Evolutionary conservation across 1,140 invertebrate genomes (phyloP), one percentile per base, ranked within the genome.

Genomic region (Trichonephila clavipes): DNA sequence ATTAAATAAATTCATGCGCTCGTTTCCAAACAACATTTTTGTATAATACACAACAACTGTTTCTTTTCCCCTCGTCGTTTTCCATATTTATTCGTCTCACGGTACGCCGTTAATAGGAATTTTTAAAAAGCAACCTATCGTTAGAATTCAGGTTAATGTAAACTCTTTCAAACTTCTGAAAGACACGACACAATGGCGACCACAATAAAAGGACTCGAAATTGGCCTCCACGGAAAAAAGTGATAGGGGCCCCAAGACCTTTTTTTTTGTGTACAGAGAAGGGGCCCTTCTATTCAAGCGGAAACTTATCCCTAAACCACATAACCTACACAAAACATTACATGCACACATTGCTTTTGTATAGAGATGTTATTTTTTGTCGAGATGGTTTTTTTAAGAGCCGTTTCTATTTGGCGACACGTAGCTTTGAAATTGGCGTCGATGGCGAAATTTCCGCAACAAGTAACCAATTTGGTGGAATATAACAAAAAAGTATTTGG

Each of bases 301-400:
- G 81, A 92, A 92, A 92, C 91, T 87, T 92, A 92, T 92, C 91
- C 91, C 44, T 87, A 92, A 92, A 92, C 91, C 91, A 92, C 91
- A 92, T 87, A 92, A 87, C 59, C 91, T n/a, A 72, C n/a, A 92
- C 91, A 92, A 92, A 92, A 92, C 91, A 92, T 92, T 83, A 92
- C 91, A 92, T 86, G 85, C 91, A 92, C 85, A 92, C 83, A 92
- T 86, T 51, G 40, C 83, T 87, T 66, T 92, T 92, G 82, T 87
- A 92, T 86, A 59, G 83, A 92, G 91, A 92, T 92, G 91, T 92
- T 92, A 92, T 92, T 92, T 92, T 92, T 92, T 92, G 64, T 16
- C 10, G 40, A 10, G 24, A 21, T 24, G 24, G 18, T 62, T 83
- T 44, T 83, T 83, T 58, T 58, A 51, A 58, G 51, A 24, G 21